Conservation (phyloP, 2,888 invertebrate genomes). For the Argyresthia goedartella region DNA sequence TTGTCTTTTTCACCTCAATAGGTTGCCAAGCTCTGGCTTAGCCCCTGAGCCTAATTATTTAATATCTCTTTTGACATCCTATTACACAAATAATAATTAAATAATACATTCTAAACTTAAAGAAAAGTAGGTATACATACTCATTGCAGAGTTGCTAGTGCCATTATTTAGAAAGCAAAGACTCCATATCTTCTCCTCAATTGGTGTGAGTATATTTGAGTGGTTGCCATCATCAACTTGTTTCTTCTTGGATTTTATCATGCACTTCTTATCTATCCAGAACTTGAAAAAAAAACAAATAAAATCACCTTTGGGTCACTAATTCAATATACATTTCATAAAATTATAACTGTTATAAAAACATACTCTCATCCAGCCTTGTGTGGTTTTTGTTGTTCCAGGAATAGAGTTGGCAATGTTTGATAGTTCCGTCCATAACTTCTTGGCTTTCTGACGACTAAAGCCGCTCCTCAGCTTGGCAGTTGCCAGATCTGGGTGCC, state of each 20-base stretch:
- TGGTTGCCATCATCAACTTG: slow-evolving; percentile 3
- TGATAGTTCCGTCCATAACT: slow-evolving; percentile 40
- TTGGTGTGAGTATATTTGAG: slow-evolving; percentile 3
- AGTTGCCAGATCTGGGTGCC: slow-evolving; percentile 43
- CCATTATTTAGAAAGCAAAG: slow-evolving; percentile 2
- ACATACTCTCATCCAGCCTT: slow-evolving; percentile 52
- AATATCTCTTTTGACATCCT: too few relatives aligned
- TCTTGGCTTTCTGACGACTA: slow-evolving; percentile 36
- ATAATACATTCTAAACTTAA: neutral
- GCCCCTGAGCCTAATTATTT: too few relatives aligned
- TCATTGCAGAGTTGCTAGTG: neutral
- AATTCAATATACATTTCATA: too few relatives aligned
- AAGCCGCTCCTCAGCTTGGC: slow-evolving; percentile 33
- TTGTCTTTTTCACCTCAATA: too few relatives aligned
- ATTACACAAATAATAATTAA: neutral
- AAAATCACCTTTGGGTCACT: neutral
- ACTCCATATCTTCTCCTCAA: slow-evolving; percentile 3
- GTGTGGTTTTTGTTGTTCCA: slow-evolving; percentile 41
- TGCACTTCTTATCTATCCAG: slow-evolving; percentile 6
- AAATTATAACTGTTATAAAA: neutral
- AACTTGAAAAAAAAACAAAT: slow-evolving; percentile 3
- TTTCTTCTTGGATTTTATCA: slow-evolving; percentile 6
- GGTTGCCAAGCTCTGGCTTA: too few relatives aligned
- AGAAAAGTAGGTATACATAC: neutral
- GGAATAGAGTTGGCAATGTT: slow-evolving; percentile 36